Conservation (phyloP, 2,888 invertebrate species). For the Lordiphosa andalusiaca region DNA sequence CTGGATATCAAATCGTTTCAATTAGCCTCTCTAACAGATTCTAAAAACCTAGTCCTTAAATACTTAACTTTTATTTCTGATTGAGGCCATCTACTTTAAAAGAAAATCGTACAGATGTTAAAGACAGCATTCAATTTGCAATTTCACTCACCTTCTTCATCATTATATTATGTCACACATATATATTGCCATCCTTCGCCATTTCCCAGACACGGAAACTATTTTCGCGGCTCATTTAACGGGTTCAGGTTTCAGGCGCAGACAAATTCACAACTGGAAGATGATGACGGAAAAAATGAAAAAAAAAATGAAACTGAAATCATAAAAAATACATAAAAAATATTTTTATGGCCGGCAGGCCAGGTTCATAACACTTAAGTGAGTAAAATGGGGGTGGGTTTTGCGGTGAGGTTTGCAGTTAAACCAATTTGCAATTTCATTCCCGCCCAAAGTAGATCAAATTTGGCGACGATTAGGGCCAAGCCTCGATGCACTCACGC, state of each 20-base stretch:
- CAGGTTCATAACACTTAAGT: slow-evolving; percentile 43
- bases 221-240: slow-evolving; percentile 74
- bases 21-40: too few relatives aligned
- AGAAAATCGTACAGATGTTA: neutral
- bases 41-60: too few relatives aligned
- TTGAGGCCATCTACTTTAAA: too few relatives aligned
- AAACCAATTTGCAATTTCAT: slow-evolving; percentile 60
- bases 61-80: too few relatives aligned
- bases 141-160: slow-evolving; percentile 21
- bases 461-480: slow-evolving; percentile 41
- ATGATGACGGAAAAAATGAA: slow-evolving; percentile 19
- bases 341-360: slow-evolving; percentile 47
- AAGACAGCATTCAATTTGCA: slow-evolving; percentile 7
- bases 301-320: slow-evolving; percentile 24
- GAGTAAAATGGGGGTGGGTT: neutral
- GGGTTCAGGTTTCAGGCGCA: slow-evolving; percentile 36
- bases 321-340: slow-evolving; percentile 41
- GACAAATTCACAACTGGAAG: slow-evolving; percentile 27
- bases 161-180: slow-evolving; percentile 19
- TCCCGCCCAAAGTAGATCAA: slow-evolving; percentile 40
- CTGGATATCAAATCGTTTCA: too few relatives aligned
- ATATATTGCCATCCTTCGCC: slow-evolving; percentile 26
- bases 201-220: slow-evolving; percentile 67
- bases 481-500: slow-evolving; percentile 44
- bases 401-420: slow-evolving; percentile 23